Evolutionary conservation across 2,888 invertebrate genomes (phyloP), one percentile per base, ranked within the genome.

Genomic region (Pyrrhia umbra): DNA sequence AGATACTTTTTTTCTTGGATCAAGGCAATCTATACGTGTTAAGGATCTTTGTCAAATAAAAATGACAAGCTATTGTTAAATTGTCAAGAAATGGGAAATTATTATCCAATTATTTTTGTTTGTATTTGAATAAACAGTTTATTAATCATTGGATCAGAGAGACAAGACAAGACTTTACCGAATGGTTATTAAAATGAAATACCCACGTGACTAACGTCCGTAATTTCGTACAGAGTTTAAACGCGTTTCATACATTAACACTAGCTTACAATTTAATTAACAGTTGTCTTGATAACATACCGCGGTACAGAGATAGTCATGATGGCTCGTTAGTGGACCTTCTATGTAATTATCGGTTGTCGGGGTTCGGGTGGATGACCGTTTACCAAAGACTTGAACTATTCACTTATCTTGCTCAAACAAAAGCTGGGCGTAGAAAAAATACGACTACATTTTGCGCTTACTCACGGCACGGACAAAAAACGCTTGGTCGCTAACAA

Each of bases 371-470:
- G 91, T 91, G 88, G 90, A 89, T 88, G 91, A 91, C 92, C 92
- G 91, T 88, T 86, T 84, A 84, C 87, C 77, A 82, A 86, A 75
- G 85, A 83, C 75, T 81, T 81, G 78, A 84, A 83, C 90, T 91
- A 92, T 92, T 92, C 92, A 92, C 90, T 93, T 92, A 93, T 92
- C 92, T 91, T 84, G 79, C 84, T 87, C 90, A 92, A 92, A 94
- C 93, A 93, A 93, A 93, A 88, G 87, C 79, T 79, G 67, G 74
- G 62, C 69, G 75, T 79, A 74, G 87, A 89, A 89, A 90, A 88
- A 85, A 77, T 74, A 74, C 83, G 81, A 84, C 69, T 81, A 81
- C 84, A 87, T 87, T 88, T 90, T 90, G 86, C 88, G 92, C 92
- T 92, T 91, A 92, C 88, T 93, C 92, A 92, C 77, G 85, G 75